Percentiles rank a stretch among this genome's conserved stretches.
These are phyloP conservation scores for Coturnix japonica DNA, from an alignment of 2,113 vertebrate genomes.

Conservation along the genomic window DNA sequence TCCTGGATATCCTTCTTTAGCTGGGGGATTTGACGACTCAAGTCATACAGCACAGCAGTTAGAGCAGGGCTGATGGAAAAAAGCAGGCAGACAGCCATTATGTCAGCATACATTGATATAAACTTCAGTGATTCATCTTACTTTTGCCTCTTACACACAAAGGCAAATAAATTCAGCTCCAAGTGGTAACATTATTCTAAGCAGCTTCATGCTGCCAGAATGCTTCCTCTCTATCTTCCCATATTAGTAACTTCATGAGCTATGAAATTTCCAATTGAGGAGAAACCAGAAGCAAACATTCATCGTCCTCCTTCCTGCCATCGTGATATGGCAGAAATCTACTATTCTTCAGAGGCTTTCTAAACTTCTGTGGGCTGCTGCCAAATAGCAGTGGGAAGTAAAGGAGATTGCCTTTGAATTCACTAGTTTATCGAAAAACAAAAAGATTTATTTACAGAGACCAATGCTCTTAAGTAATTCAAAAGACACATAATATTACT, in stretches of 20 bases:
- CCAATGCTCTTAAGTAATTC: neutral
- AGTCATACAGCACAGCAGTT: conserved; percentile 94
- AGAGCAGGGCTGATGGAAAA: conserved; percentile 87
- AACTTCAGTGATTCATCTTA: neutral
- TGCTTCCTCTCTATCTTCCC: neutral
- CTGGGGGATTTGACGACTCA: conserved; percentile 97
- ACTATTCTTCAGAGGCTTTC: neutral
- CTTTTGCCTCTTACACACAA: neutral
- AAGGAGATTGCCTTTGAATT: neutral
- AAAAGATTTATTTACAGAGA: neutral
- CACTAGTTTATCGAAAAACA: neutral
- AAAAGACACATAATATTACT: neutral
- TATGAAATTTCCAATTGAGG: neutral
- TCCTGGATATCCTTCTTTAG: conserved; percentile 99
- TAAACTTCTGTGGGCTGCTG: neutral
- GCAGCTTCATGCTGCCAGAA: neutral
- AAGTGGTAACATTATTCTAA: neutral
- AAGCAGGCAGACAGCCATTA: neutral
- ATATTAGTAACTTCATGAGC: neutral
- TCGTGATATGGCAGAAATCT: neutral
- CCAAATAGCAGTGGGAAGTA: neutral
- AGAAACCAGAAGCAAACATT: neutral
- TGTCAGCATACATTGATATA: neutral
- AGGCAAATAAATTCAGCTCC: neutral
- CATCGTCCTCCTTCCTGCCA: neutral